Evolutionary conservation across 2,797 vertebrate genomes (phyloP).

Genomic region (Amblyraja radiata): DNA sequence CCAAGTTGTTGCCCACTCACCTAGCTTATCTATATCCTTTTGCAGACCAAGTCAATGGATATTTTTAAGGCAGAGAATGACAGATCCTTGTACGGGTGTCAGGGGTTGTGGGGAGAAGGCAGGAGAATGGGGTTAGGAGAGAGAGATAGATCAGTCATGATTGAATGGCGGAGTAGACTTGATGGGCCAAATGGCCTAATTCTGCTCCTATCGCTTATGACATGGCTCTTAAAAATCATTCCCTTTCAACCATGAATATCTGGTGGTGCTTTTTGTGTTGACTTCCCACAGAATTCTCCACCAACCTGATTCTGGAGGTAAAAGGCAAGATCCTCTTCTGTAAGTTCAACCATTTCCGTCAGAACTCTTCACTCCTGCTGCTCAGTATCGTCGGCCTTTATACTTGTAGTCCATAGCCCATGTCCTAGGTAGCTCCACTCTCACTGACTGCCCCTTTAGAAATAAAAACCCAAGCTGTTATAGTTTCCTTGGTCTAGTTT

Average conservation of each 20-base stretch:
- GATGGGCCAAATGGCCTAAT: too few relatives aligned
- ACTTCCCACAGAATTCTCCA: slow-evolving; percentile 33
- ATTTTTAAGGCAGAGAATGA: too few relatives aligned
- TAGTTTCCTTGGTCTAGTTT: neutral
- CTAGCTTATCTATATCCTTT: too few relatives aligned
- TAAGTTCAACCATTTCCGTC: slow-evolving; percentile 58
- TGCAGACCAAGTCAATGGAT: too few relatives aligned
- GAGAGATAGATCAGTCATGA: too few relatives aligned
- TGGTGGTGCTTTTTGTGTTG: neutral
- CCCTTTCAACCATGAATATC: neutral
- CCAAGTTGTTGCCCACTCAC: too few relatives aligned
- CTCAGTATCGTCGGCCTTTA: slow-evolving; percentile 49
- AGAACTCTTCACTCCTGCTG: slow-evolving; percentile 43
- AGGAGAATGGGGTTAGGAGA: too few relatives aligned
- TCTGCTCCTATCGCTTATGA: too few relatives aligned
- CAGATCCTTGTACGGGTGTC: too few relatives aligned
- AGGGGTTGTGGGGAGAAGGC: too few relatives aligned
- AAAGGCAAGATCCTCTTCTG: slow-evolving; percentile 58
- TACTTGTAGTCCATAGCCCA: slow-evolving; percentile 44
- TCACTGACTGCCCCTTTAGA: neutral
- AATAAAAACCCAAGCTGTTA: neutral
- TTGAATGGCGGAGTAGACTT: too few relatives aligned
- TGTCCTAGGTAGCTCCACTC: neutral
- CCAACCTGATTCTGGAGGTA: slow-evolving; percentile 65
- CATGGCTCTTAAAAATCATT: neutral